Evolutionary conservation across 2,888 invertebrate species (phyloP).

Genomic region (Hydrotaea cyrtoneurina): DNA sequence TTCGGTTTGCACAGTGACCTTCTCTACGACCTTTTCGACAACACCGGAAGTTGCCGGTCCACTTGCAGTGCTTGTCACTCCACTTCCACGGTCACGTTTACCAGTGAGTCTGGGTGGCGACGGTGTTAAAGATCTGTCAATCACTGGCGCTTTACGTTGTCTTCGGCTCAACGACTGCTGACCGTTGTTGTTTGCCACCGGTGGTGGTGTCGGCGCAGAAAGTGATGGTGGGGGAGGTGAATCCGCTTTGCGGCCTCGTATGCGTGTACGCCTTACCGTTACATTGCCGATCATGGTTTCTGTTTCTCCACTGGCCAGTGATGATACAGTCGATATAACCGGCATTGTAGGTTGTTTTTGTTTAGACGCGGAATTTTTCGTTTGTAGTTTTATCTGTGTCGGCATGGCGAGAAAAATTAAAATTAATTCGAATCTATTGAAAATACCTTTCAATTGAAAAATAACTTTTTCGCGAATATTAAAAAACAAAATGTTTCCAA

Average conservation of each 20-base stretch:
- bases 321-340: conserved; percentile 88
- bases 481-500: background rate
- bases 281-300: conserved; percentile 76
- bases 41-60: conserved; percentile 34
- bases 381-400: conserved; percentile 70
- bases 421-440: background rate
- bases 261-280: conserved; percentile 74
- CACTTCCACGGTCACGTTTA: conserved; percentile 55
- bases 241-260: conserved; percentile 75
- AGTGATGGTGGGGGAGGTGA: conserved; percentile 70
- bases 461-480: no score
- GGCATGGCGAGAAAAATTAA: conserved; percentile 34
- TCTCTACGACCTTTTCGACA: conserved; percentile 67
- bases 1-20: conserved; percentile 84
- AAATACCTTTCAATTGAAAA: background rate
- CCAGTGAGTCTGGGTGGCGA: conserved; percentile 56
- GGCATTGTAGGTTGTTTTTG: conserved; percentile 82
- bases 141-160: conserved; percentile 74
- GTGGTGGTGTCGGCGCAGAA: conserved; percentile 59
- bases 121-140: conserved; percentile 65
- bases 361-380: conserved; percentile 71
- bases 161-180: conserved; percentile 69
- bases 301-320: conserved; percentile 82
- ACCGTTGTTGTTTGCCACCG: conserved; percentile 62
- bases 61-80: conserved; percentile 25